phyloP scores from a whole-genome alignment of 2,113 vertebrate species.

The Rhinoderma darwinii region DNA sequence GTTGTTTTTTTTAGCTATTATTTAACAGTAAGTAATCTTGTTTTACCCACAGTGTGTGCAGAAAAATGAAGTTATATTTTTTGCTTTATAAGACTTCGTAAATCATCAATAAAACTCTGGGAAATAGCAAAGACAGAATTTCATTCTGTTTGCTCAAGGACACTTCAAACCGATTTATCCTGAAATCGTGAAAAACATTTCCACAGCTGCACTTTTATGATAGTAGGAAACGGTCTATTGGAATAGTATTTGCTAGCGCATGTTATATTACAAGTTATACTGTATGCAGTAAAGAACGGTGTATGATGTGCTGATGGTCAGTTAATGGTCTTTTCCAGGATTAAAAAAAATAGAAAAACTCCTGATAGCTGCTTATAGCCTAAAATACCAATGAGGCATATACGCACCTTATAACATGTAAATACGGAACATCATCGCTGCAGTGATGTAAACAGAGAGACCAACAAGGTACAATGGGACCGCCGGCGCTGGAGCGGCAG shows the following conservation, averaged over 20 bases:
- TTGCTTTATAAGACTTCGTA: background rate
- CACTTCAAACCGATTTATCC: background rate
- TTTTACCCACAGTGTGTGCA: background rate
- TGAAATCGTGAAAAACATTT: background rate
- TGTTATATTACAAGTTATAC: background rate
- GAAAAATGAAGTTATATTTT: background rate
- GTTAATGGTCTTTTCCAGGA: no score
- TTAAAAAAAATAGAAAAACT: no score
- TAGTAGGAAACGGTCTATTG: background rate
- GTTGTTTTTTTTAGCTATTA: background rate
- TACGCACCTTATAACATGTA: no score
- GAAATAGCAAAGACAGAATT: background rate
- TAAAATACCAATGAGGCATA: no score
- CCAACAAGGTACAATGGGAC: no score
- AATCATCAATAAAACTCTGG: slow-evolving; percentile 3
- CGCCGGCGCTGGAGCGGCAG: no score
- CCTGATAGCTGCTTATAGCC: no score
- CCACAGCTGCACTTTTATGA: background rate
- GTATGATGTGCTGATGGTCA: no score
- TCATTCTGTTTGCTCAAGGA: background rate
- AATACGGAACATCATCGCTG: no score
- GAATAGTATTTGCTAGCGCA: background rate
- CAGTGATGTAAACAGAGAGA: no score
- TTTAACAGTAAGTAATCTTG: background rate
- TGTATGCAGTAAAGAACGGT: no score